Base-by-base conservation (phyloP, 2,797 vertebrate genomes). In the Phylloscopus collybita region DNA sequence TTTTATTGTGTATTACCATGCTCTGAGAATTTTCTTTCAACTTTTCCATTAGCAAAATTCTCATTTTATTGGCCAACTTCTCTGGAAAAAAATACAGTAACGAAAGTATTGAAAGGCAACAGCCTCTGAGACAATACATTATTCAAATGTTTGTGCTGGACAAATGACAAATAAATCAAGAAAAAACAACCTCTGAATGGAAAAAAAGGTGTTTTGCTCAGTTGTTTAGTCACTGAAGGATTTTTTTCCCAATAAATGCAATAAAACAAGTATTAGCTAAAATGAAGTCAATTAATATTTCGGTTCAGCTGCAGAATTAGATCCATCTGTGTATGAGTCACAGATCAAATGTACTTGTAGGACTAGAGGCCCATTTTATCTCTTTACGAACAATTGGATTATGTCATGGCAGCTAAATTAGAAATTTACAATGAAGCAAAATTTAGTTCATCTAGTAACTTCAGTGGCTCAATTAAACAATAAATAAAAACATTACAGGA, bases 1-100 rank as follows among this genome's bases (percentile, higher is more conserved):
- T 88, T 96, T 94, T 86, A 54, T 80, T 92, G 60, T 6, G n/a
- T 64, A 80, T 94, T 93, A 93, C 78, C 90, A 94, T 74, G 76
- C 62, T 95, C 83, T 93, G 88, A 96, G 74, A 96, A 94, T 86
- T 90, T 90, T 93, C 92, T 86, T 94, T 95, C 92, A 97, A 90
- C 80, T 93, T 96, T 96, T 90, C 94, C 90, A 92, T 90, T 96
- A 97, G 50, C 78, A 94, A 97, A 92, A 96, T 92, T 90, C 78
- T 94, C 90, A 96, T 91, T 93, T 96, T 89, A 95, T 50, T 96
- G 93, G 86, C 83, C 88, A 93, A 95, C 79, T 94, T 96, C 96
- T 95, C 88, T 94, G 88, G 83, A 93, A 95, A 95, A 93, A 90
- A 93, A 92, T 90, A 95, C 73, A 95, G 90, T 66, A 76, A 93